phyloP scores from a whole-genome alignment of 2,113 vertebrate genomes.

The Prionailurus bengalensis region DNA sequence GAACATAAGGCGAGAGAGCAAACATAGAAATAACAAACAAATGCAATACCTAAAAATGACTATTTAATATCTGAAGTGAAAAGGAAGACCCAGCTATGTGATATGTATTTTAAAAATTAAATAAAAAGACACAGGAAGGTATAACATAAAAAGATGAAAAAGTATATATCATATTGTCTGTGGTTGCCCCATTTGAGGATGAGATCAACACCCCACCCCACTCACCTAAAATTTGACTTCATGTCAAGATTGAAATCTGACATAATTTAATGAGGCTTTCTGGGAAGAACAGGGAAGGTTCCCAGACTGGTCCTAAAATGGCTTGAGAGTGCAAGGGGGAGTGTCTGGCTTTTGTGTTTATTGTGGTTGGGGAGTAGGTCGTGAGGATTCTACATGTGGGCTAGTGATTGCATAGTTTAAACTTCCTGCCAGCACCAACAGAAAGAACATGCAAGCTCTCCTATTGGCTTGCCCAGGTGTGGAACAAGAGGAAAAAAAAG shows the following conservation, averaged over 20 bases:
- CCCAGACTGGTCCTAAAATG: background rate
- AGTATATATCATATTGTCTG: background rate
- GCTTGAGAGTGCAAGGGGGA: background rate
- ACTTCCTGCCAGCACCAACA: background rate
- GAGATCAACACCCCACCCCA: background rate
- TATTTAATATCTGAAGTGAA: background rate
- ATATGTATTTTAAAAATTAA: background rate
- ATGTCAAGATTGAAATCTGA: background rate
- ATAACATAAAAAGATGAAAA: background rate
- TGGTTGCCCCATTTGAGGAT: background rate
- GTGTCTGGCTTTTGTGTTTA: background rate
- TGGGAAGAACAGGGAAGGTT: background rate
- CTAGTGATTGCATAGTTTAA: background rate
- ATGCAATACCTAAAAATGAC: background rate
- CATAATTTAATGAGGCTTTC: background rate
- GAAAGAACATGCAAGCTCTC: background rate
- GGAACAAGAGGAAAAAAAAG: background rate
- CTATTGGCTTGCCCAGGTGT: background rate
- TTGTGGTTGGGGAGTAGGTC: background rate
- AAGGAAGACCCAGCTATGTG: background rate
- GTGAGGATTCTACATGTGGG: background rate
- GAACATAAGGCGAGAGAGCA: background rate
- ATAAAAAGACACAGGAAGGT: background rate
- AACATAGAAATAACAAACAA: constrained; percentile 19
- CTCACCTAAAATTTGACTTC: background rate